Base-by-base conservation (phyloP, 2,113 vertebrate species). In the Tychaedon coryphoeus region DNA sequence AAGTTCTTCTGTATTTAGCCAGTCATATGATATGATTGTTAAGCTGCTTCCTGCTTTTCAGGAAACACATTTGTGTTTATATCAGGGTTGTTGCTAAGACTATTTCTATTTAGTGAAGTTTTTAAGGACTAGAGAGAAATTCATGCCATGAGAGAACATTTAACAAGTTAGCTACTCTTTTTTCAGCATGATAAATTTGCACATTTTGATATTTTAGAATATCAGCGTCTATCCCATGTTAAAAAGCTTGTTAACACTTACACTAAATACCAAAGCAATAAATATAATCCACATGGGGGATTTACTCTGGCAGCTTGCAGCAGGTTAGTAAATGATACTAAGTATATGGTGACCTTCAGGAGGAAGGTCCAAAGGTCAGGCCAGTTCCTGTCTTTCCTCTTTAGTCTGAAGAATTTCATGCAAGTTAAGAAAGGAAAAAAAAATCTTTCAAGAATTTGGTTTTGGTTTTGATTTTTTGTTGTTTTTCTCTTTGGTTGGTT, bases 1-100 rank as follows among this genome's bases (percentile, higher is more conserved):
- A 64, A 86, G 53, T 84, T 93, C 70, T 65, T 93, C 91, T 84
- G n/a, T 36, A 86, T 91, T 95, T 79, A 90, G 71, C 70, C 83
- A 45, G 77, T 94, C 95, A 96, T 88, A 78, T 94, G 96, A 91
- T 89, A 54, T 12, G 70, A 89, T 95, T 95, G 92, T 94, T 92
- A 85, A 94, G 93, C 79, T 93, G 90, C 86, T 97, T 97, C 94
- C 96, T 89, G 94, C 79, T 95, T 97, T 97, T 96, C 97, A 96
- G 93, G 94, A 95, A 97, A 86, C 65, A 86, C 76, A 70, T 82
- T 86, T 76, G 33, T 82, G 71, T 93, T 96, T 94, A 18, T 90
- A 45, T 66, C 58, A 86, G 47, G 15, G 62, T 26, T 87, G 87
- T 92, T 97, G 82, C 93, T 91, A 86, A 45, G 56, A 76, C 29